Evolutionary conservation across 2,113 vertebrate genomes (phyloP).

Genomic region (Okapia johnstoni): DNA sequence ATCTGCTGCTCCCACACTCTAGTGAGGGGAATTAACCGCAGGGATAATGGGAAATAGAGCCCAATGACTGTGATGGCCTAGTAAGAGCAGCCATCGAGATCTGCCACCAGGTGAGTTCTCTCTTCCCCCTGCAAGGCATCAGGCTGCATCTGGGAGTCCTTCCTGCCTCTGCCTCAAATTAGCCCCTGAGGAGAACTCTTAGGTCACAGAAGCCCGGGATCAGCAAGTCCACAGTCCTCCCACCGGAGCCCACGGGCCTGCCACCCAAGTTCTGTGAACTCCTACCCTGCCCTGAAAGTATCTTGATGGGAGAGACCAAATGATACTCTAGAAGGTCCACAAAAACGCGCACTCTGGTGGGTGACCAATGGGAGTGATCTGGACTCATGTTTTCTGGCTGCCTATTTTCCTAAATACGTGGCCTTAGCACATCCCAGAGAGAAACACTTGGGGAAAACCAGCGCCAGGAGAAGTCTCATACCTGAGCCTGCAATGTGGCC

Average conservation of each 20-base stretch:
- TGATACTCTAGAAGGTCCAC: neutral
- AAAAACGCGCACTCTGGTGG: neutral
- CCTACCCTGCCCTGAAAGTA: neutral
- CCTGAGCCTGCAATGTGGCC: neutral
- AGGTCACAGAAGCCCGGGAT: neutral
- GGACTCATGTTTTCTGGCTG: neutral
- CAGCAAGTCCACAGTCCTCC: too few species aligned
- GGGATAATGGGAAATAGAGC: neutral
- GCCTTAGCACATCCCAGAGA: neutral
- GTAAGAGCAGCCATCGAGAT: neutral
- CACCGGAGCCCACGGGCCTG: neutral
- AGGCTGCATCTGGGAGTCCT: neutral
- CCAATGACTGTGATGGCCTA: neutral
- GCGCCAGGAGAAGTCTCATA: neutral
- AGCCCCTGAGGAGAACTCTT: neutral
- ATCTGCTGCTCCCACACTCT: neutral
- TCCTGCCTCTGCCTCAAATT: neutral
- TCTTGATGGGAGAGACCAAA: neutral
- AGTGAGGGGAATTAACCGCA: neutral
- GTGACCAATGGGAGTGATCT: neutral
- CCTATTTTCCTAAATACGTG: neutral
- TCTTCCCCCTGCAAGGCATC: neutral
- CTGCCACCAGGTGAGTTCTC: neutral
- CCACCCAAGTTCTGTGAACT: neutral
- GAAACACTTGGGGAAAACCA: neutral